A percentile compares a stretch with the other conserved stretches of the same genome.
Evolutionary conservation across 2,888 invertebrate genomes (phyloP).

Genomic region (Sarcophaga carnaria): DNA sequence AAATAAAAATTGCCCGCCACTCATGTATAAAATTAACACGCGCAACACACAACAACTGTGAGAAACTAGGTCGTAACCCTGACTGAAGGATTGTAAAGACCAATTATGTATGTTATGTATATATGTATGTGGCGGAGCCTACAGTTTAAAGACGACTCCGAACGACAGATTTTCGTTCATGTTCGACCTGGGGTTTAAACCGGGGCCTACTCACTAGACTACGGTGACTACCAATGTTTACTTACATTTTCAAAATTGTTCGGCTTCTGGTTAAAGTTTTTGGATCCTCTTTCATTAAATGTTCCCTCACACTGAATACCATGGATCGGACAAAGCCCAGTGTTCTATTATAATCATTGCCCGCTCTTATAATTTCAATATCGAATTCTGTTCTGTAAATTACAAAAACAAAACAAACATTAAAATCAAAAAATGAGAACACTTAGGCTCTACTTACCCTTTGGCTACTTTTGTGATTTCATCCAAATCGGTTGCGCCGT

Average conservation of each 20-base stretch:
- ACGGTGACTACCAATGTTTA: no score
- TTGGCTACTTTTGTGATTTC: slow-evolving; percentile 43
- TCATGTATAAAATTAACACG: no score
- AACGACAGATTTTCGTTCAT: no score
- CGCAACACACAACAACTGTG: no score
- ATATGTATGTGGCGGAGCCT: no score
- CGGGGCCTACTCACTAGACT: background rate
- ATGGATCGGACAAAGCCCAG: slow-evolving; percentile 21
- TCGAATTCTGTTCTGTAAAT: slow-evolving; percentile 74
- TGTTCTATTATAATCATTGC: slow-evolving; percentile 6
- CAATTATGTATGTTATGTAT: no score
- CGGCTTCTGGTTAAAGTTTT: slow-evolving; percentile 45
- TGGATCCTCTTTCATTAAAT: slow-evolving; percentile 59
- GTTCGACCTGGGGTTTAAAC: no score
- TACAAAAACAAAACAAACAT: background rate
- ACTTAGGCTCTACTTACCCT: slow-evolving; percentile 67
- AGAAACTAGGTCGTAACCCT: no score
- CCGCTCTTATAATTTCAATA: slow-evolving; percentile 4
- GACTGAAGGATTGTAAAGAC: no score
- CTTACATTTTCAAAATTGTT: slow-evolving; percentile 54
- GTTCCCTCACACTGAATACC: slow-evolving; percentile 42
- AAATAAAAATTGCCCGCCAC: no score
- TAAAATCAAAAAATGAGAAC: background rate
- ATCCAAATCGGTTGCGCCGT: slow-evolving; percentile 71
- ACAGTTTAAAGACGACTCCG: no score